Base-by-base conservation (phyloP, 2,797 vertebrate species). In the Brachyalestes nurse region DNA sequence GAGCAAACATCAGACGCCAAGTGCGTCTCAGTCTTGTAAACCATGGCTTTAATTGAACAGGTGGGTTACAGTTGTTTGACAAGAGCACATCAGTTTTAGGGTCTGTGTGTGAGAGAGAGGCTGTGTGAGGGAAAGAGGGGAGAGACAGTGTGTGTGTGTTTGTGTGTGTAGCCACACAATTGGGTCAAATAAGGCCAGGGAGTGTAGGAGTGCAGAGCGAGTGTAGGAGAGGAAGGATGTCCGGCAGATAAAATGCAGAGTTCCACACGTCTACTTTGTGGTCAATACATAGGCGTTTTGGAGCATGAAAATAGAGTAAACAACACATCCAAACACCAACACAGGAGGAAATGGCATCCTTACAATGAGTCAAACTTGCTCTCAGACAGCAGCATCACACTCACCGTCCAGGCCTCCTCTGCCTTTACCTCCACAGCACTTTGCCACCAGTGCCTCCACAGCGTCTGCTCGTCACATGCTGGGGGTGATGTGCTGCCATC, bases 261-360 rank as follows among this genome's bases (percentile, higher is more conserved):
- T 49, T 81, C 23, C 28, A 75, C 72, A 42, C 72, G 7, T 72
- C 72, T 75, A 81, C 60, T 47, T 40, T 82, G 72, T 58, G 75
- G 67, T 82, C 60, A 58, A 2, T 69, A 72, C 62, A 73, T 9
- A 21, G 75, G 67, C 60, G 67, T 77, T 5, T 10, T 10, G 53
- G 19, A 23, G 67, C 67, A 72, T 71, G 62, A 58, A 77, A 82
- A 82, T 82, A 82, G 75, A 82, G 19, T 12, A 75, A 49, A 69
- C 51, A 60, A 77, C 28, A 55, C 38, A 58, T 42, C 62, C 25
- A 57, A 47, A 77, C 75, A 45, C 80, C 75, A 65, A 77, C 80
- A 28, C 74, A 57, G 69, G 25, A 19, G 60, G n/a, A 80, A 80
- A 73, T 19, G 23, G 13, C 34, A 47, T 60, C 65, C n/a, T 60